Evolutionary conservation across 2,888 invertebrate species (phyloP).

Genomic region (Hedya salicella): DNA sequence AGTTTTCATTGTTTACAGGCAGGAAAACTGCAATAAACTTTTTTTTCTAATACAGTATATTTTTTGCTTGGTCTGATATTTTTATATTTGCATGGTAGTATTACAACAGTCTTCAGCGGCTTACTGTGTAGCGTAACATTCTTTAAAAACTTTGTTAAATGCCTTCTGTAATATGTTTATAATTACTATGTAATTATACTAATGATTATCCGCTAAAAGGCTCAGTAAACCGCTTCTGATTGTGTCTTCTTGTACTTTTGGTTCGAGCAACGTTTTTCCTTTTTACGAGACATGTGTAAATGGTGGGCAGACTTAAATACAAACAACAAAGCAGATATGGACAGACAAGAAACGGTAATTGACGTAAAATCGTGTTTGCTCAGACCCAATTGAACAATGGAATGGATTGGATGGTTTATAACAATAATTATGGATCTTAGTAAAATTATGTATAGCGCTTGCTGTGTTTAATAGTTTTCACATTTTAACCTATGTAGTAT

Average conservation of each 20-base stretch:
- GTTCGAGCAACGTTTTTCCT: background rate
- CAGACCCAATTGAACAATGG: conserved; percentile 24
- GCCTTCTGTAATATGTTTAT: no score
- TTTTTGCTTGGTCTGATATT: no score
- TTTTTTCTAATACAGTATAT: no score
- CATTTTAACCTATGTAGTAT: no score
- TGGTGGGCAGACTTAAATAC: conserved; percentile 11
- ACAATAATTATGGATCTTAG: conserved; percentile 17
- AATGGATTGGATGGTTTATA: conserved; percentile 22
- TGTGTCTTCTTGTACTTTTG: background rate
- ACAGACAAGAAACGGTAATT: conserved; percentile 22
- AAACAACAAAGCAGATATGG: conserved; percentile 15
- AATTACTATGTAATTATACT: no score
- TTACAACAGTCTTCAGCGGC: no score
- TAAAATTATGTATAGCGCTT: conserved; percentile 10
- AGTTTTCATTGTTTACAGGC: no score
- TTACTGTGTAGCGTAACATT: no score
- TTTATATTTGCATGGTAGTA: no score
- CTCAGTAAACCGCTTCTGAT: conserved; percentile 1
- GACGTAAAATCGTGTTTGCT: conserved; percentile 31
- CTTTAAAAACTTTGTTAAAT: no score
- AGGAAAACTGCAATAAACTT: no score
- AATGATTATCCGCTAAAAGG: background rate
- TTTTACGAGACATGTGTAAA: conserved; percentile 9
- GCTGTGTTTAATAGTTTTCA: background rate